Evolutionary conservation across 2,113 vertebrate genomes (phyloP).

Genomic region (Cettia cetti): DNA sequence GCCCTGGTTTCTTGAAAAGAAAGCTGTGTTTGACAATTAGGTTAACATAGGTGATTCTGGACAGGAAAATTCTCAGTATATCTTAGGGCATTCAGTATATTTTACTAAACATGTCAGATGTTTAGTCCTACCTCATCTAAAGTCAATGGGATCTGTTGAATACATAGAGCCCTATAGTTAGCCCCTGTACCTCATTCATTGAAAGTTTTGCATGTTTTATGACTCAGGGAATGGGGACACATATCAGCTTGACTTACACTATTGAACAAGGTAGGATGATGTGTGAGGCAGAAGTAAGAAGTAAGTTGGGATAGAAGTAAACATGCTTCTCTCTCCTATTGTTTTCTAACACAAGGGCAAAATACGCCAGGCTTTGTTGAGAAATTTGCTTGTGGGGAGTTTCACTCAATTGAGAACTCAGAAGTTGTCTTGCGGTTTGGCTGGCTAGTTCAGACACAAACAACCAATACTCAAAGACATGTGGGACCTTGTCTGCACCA

Average conservation of each 20-base stretch:
- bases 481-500: not conserved
- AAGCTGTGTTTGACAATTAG: not conserved
- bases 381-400: constrained; percentile 8
- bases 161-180: not conserved
- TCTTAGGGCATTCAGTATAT: not conserved
- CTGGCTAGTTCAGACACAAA: not conserved
- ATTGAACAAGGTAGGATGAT: not conserved
- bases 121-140: not conserved
- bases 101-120: not conserved
- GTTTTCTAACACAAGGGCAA: not conserved
- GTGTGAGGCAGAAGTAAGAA: not conserved
- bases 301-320: not conserved
- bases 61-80: not conserved
- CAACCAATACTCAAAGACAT: not conserved
- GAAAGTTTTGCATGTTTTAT: not conserved
- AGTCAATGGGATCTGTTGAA: not conserved
- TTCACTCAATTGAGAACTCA: constrained; percentile 13
- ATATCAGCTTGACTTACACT: not conserved
- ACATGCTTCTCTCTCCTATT: not conserved
- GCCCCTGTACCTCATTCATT: not conserved
- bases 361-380: constrained; percentile 6
- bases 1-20: not conserved
- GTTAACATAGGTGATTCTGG: not conserved
- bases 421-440: constrained; percentile 43
- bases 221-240: accelerated